Evolutionary conservation across 23 tunicate genomes (phyloP).

Genomic region (Styela clava): DNA sequence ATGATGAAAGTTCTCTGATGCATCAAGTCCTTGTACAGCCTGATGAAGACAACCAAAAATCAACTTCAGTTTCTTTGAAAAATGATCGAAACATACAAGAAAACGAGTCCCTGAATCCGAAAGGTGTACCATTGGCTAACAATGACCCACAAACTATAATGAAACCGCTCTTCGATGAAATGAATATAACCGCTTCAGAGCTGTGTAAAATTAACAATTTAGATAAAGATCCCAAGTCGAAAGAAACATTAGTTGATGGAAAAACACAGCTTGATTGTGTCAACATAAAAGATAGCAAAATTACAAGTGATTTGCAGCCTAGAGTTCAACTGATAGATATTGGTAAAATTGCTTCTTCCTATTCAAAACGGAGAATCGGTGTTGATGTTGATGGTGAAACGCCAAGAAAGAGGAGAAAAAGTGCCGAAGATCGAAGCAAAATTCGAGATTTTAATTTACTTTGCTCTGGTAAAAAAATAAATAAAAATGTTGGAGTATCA

Average conservation of each 20-base stretch:
- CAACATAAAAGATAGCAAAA: neutral
- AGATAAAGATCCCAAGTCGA: too few species aligned
- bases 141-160: too few species aligned
- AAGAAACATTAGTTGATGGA: too few species aligned
- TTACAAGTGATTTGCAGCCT: neutral
- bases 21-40: neutral
- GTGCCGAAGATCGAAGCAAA: neutral
- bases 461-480: neutral
- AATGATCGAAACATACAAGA: too few species aligned
- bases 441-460: neutral
- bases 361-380: neutral
- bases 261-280: neutral
- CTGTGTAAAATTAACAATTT: too few species aligned
- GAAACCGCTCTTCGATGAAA: too few species aligned
- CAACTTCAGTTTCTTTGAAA: too few species aligned
- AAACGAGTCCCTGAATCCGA: too few species aligned
- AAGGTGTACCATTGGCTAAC: too few species aligned
- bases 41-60: neutral
- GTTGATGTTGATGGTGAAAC: neutral
- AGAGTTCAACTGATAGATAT: neutral
- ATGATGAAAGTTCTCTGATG: neutral
- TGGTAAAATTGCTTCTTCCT: neutral
- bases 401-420: neutral
- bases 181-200: too few species aligned
- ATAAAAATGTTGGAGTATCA: neutral